Percentiles rank a stretch among this genome's conserved stretches.
phyloP scores from a whole-genome alignment of 2,113 vertebrate species.

The Charadrius vociferus region DNA sequence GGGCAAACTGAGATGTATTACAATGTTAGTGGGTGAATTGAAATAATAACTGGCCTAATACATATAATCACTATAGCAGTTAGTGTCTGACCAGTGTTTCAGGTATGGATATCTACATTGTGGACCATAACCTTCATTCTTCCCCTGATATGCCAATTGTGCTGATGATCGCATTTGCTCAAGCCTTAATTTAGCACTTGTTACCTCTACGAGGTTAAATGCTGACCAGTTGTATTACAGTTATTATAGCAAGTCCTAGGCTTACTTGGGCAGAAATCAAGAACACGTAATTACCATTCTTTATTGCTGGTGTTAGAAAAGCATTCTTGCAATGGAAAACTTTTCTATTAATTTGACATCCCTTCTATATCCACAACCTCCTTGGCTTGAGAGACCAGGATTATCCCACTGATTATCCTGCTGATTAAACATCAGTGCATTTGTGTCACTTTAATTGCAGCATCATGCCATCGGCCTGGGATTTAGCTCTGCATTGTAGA shows the following conservation, averaged over 20 bases:
- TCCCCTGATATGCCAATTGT: neutral
- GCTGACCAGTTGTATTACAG: neutral
- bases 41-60: neutral
- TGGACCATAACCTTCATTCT: neutral
- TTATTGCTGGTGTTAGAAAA: neutral
- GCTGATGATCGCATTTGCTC: neutral
- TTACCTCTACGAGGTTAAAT: neutral
- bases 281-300: neutral
- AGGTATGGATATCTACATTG: neutral
- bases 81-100: neutral
- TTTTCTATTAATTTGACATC: neutral
- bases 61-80: neutral
- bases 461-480: neutral
- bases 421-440: neutral
- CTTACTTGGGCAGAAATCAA: neutral
- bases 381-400: neutral
- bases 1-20: neutral
- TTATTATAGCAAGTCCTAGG: neutral
- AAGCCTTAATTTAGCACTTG: neutral
- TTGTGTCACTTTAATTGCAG: conserved; percentile 11
- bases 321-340: neutral
- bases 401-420: neutral
- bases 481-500: neutral
- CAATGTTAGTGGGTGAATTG: neutral
- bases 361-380: neutral